phyloP scores from a whole-genome alignment of 2,797 vertebrate species.

The Sebastes minor region DNA sequence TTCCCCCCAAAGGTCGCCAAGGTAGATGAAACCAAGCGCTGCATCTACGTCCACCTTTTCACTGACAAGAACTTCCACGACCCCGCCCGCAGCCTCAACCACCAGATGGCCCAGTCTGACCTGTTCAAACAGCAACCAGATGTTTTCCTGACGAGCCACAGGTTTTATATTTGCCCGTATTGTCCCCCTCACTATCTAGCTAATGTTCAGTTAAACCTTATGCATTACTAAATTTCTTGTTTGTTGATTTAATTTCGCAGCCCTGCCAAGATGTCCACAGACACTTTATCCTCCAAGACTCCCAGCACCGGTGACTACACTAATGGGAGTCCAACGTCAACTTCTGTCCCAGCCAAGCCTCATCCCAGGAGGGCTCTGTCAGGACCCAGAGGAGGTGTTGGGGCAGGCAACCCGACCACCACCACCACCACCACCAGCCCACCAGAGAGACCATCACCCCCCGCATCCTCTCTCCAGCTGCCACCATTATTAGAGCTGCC shows the following conservation, averaged over 20 bases:
- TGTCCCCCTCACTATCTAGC: background rate
- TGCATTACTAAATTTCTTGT: background rate
- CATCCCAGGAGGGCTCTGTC: conserved; percentile 56
- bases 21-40: conserved; percentile 84
- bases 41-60: conserved; percentile 89
- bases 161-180: conserved; percentile 50
- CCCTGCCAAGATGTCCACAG: conserved; percentile 54
- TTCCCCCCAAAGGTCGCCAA: conserved; percentile 85
- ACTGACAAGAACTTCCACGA: conserved; percentile 90
- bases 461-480: conserved; percentile 68
- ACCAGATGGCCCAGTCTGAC: conserved; percentile 88
- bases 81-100: conserved; percentile 87
- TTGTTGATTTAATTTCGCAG: conserved; percentile 33
- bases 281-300: conserved; percentile 40
- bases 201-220: background rate
- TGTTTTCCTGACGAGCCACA: conserved; percentile 84
- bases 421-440: conserved; percentile 10
- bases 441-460: conserved; percentile 30
- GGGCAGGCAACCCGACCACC: conserved; percentile 10
- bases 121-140: conserved; percentile 93
- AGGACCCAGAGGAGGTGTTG: conserved; percentile 39
- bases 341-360: conserved; percentile 42
- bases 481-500: conserved; percentile 88
- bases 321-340: conserved; percentile 42
- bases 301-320: conserved; percentile 35